Evolutionary conservation across 2,888 invertebrate genomes (phyloP).

Genomic region (Pammene fasciana): DNA sequence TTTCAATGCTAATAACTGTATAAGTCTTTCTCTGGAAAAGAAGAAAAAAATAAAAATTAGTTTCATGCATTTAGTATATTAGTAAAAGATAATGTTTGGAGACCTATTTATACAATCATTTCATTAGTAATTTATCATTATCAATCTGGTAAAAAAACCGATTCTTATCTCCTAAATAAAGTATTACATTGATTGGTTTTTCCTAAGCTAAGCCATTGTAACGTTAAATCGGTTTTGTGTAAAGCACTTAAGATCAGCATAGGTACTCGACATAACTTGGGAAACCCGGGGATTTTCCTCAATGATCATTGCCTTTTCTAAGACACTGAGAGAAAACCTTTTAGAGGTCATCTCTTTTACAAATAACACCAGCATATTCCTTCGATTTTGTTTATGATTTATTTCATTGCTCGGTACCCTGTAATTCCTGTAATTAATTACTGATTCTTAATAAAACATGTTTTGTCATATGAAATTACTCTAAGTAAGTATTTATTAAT

Average conservation of each 20-base stretch:
- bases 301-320: constrained; percentile 2
- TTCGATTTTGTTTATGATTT: too few relatives aligned
- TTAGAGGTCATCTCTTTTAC: too few relatives aligned
- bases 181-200: neutral
- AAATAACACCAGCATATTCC: neutral
- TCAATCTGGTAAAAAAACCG: neutral
- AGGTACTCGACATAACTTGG: constrained; percentile 25
- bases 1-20: constrained; percentile 96
- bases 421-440: too few relatives aligned
- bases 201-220: neutral
- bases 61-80: neutral
- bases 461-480: too few relatives aligned
- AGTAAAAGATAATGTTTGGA: too few relatives aligned
- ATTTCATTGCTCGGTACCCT: too few relatives aligned
- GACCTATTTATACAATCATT: too few relatives aligned
- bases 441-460: too few relatives aligned
- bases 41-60: constrained; percentile 56
- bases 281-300: constrained; percentile 34
- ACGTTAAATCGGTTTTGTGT: neutral
- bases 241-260: constrained; percentile 1
- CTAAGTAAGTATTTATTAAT: too few relatives aligned
- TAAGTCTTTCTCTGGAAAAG: constrained; percentile 93
- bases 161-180: constrained; percentile 1
- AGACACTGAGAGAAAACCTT: neutral
- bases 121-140: neutral